These are phyloP conservation scores for Pica pica DNA, from an alignment of 2,113 vertebrate genomes.

Conservation along the genomic window DNA sequence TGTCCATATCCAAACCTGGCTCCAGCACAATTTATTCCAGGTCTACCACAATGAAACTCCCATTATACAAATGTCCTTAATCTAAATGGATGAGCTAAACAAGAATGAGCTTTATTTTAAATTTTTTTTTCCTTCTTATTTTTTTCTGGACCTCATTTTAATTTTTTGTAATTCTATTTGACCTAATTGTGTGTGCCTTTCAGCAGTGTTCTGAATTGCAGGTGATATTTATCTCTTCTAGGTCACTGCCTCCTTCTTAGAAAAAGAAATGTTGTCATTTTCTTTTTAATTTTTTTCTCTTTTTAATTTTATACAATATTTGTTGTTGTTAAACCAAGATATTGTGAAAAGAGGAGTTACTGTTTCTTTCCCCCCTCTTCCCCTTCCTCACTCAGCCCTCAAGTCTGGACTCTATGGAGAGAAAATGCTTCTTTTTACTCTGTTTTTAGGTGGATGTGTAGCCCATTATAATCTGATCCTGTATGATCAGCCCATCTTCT, in stretches of 20 bases:
- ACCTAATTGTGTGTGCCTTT: neutral
- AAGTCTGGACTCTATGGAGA: neutral
- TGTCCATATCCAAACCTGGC: neutral
- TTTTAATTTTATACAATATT: neutral
- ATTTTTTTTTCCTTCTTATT: no score
- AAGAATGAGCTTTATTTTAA: neutral
- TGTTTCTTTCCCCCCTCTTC: neutral
- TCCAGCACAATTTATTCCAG: neutral
- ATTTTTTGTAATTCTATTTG: neutral
- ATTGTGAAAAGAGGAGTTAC: neutral
- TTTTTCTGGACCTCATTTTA: neutral
- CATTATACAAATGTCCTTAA: neutral
- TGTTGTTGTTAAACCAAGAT: neutral
- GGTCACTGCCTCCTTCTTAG: neutral
- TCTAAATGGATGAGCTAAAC: neutral
- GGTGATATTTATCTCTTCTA: neutral
- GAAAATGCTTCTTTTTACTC: neutral
- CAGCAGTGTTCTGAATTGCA: neutral
- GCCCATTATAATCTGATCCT: neutral
- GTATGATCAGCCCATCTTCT: neutral
- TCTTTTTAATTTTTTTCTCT: neutral
- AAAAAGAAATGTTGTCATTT: accelerated
- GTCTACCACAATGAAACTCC: neutral
- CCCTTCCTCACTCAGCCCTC: neutral
- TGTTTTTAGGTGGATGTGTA: neutral